These are phyloP conservation scores for Portevinia maculata DNA, from an alignment of 2,888 invertebrate genomes.

Conservation along the genomic window DNA sequence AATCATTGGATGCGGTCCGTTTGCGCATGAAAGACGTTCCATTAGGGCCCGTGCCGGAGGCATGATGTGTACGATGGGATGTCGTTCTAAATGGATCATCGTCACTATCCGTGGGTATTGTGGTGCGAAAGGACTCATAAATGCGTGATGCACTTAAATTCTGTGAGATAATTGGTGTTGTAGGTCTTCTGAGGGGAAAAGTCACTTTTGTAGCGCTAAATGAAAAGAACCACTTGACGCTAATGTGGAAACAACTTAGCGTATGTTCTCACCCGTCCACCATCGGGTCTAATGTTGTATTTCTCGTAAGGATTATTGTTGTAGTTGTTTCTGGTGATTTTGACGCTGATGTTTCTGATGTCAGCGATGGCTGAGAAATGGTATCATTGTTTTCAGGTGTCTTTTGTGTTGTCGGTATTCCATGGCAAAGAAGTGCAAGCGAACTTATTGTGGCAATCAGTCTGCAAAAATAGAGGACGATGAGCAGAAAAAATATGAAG, in stretches of 20 bases:
- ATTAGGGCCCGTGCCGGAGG: slow-evolving; percentile 13
- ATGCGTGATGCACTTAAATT: slow-evolving; percentile 79
- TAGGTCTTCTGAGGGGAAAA: slow-evolving; percentile 57
- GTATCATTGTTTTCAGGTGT: slow-evolving; percentile 56
- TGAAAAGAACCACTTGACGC: background rate
- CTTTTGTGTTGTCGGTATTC: slow-evolving; percentile 68
- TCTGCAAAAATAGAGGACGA: slow-evolving; percentile 15
- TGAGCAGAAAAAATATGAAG: background rate
- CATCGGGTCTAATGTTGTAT: slow-evolving; percentile 52
- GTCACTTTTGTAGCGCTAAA: slow-evolving; percentile 43
- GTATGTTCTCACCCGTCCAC: slow-evolving; percentile 53
- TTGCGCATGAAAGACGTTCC: slow-evolving; percentile 76
- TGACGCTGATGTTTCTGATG: slow-evolving; percentile 15
- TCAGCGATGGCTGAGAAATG: slow-evolving; percentile 26
- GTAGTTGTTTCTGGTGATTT: slow-evolving; percentile 38
- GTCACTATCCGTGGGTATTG: slow-evolving; percentile 48
- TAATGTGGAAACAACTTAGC: background rate
- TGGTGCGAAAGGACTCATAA: slow-evolving; percentile 79
- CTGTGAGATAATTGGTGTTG: slow-evolving; percentile 76
- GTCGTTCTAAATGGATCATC: slow-evolving; percentile 59
- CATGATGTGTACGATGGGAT: slow-evolving; percentile 44
- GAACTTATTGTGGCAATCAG: slow-evolving; percentile 61
- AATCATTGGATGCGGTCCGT: slow-evolving; percentile 86
- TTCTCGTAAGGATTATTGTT: slow-evolving; percentile 60
- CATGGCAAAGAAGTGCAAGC: slow-evolving; percentile 59